These are phyloP conservation scores for Ornithorhynchus anatinus DNA, from an alignment of 2,113 vertebrate genomes.

Conservation along the genomic window DNA sequence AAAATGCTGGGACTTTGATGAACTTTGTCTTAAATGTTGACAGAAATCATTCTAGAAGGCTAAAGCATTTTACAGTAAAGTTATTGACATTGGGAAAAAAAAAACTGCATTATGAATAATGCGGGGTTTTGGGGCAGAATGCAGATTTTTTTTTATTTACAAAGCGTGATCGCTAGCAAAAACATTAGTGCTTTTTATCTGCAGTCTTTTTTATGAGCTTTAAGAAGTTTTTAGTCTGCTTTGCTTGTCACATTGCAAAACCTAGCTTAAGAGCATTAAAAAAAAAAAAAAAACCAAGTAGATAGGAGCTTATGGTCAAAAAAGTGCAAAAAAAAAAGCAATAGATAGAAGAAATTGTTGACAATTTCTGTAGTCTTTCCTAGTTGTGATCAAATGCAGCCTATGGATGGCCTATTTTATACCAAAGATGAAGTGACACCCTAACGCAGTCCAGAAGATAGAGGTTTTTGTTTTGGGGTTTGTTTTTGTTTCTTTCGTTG, in stretches of 20 bases:
- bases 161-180: constrained; percentile 86
- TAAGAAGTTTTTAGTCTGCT: constrained; percentile 96
- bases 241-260: constrained; percentile 95
- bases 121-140: constrained; percentile 85
- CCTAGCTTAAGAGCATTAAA: constrained; percentile 80
- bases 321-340: constrained; percentile 91
- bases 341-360: constrained; percentile 99
- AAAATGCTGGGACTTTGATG: constrained; percentile 83
- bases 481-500: constrained; percentile 60
- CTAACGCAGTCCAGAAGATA: constrained; percentile 82
- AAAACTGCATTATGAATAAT: constrained; percentile 85
- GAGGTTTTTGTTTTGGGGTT: constrained; percentile 71
- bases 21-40: constrained; percentile 85
- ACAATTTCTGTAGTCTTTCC: constrained; percentile 99
- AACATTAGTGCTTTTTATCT: constrained; percentile 97
- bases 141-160: constrained; percentile 89
- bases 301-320: constrained; percentile 94
- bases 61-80: constrained; percentile 87
- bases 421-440: constrained; percentile 98
- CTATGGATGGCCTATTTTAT: constrained; percentile 98
- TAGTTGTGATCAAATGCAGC: constrained; percentile 99
- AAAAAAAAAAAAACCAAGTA: constrained; percentile 77
- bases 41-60: constrained; percentile 79
- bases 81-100: constrained; percentile 79
- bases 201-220: constrained; percentile 98